Evolutionary conservation across 1,140 invertebrate species (phyloP), one percentile per base, ranked within the genome.

Genomic region (Diachasma alloeum): DNA sequence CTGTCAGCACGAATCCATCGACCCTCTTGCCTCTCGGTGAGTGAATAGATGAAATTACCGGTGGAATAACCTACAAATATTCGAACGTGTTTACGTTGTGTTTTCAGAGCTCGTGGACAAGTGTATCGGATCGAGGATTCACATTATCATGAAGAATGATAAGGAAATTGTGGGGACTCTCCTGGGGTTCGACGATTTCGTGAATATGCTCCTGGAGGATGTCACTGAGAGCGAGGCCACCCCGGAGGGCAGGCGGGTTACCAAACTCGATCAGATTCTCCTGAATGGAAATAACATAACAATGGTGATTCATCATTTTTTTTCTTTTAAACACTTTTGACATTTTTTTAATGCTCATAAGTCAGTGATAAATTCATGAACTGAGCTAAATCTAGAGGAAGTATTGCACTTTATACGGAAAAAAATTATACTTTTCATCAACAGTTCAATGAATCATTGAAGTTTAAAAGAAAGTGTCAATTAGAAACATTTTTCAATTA

Each of bases 71-170:
- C 85, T 56, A 56, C 86, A 26, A 76, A 88, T 63, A 82, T 83
- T n/a, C 71, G 17, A 59, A 31, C 8, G 19, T 76, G 13, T 42
- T 69, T 59, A 59, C 15, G 36, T 87, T 71, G 15, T 13, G 76
- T 70, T 76, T 87, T 89, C 85, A 96, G 99, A 99, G 91, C 90
- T 99, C 79, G 97, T 99, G n/a, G 99, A 99, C 86, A 99, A 99
- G 92, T 99, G 98, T 89, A 99, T 99, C 86, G 99, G 99, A 19
- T 99, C 98, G 0, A 91, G 97, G 76, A 99, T 99, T 84, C 99
- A 99, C 84, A 99, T 99, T 26, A 98, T 99, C 48, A 99, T 99
- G 98, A 99, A 99, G 91, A 98, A 98, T 88, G 98, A 99, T 84
- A 99, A 99, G 90, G 98, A 99, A 93, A 98, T 99, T 85, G 97